Evolutionary conservation across 2,888 invertebrate genomes (phyloP), one percentile per base, ranked within the genome.

Genomic region (Volucella zonaria): DNA sequence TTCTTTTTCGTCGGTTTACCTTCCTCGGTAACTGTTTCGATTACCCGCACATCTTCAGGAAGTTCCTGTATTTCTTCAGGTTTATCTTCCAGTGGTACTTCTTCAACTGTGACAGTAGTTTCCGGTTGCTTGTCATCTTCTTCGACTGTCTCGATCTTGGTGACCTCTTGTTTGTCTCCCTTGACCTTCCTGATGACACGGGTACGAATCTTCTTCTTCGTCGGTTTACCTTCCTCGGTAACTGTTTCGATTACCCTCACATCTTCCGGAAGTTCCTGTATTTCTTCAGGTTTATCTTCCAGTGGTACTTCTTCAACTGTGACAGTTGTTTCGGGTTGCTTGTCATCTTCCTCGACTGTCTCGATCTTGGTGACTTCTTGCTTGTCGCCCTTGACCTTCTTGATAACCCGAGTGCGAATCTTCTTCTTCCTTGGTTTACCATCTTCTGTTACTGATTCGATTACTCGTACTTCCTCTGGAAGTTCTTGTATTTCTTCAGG

Each of bases 351-450:
- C 11, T 79, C 78, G 11, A 79, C 78, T 3, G 78, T 79, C 12
- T 79, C 71, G n/a, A 79, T 79, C 52, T 79, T 79, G 43, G 78
- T 79, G 66, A 79, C 71, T 66, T 79, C 71, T 52, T 79, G 78
- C 14, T 79, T 79, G 45, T 64, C 78, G 0, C 66, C 71, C 78
- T 79, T 79, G 45, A 79, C 23, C 71, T 61, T 71, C 15, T 66
- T 79, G 66, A 79, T 79, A 0, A 43, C 52, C 4, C 78, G 78
- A 14, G 78, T 79, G 2, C 78, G 78, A 8, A 79, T 79, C 38
- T 51, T 58, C 40, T 73, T 79, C 38, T 66, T 79, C 1, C 43
- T 79, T 15, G 78, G 71, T 8, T 79, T 79, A 14, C 78, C 78
- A 43, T 71, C 78, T 45, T 66, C 78, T 1, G 71, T 15, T 2